Conservation (phyloP, 2,113 vertebrate species). For the Ia io region DNA sequence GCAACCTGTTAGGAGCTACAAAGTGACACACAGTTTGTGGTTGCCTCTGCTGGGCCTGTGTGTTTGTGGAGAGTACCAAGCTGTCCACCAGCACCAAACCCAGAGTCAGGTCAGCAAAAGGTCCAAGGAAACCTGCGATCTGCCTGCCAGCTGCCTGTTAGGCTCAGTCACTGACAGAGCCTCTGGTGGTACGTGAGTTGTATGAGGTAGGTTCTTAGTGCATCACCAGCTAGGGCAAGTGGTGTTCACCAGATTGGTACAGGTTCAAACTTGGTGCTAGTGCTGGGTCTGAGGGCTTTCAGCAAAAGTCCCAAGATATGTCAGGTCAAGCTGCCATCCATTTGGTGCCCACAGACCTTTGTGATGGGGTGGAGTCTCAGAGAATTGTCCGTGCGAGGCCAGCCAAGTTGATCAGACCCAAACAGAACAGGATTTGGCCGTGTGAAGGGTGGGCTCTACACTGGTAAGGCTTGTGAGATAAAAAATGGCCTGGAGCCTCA, state of each 20-base stretch:
- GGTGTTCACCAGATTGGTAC: not conserved
- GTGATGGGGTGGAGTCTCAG: not conserved
- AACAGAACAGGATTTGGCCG: not conserved
- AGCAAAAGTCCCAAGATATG: not conserved
- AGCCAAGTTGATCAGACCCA: not conserved
- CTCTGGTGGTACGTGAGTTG: not conserved
- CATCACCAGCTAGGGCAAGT: not conserved
- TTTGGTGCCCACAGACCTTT: not conserved
- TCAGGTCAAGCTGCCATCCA: not conserved
- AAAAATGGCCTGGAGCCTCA: not conserved
- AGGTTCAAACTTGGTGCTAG: not conserved
- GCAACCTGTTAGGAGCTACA: not conserved
- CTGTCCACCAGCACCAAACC: not conserved
- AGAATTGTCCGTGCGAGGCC: not conserved
- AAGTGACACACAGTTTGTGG: not conserved
- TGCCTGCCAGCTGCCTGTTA: not conserved
- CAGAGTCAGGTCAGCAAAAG: not conserved
- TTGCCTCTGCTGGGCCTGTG: not conserved
- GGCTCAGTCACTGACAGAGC: not conserved
- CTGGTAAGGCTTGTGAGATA: not conserved
- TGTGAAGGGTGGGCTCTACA: not conserved
- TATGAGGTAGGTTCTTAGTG: not conserved
- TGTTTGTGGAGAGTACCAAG: not conserved
- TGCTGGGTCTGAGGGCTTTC: not conserved
- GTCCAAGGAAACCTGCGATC: not conserved